These are phyloP conservation scores for Alcedo quadribrachys DNA, from an alignment of 2,797 vertebrate species.

Conservation along the genomic window DNA sequence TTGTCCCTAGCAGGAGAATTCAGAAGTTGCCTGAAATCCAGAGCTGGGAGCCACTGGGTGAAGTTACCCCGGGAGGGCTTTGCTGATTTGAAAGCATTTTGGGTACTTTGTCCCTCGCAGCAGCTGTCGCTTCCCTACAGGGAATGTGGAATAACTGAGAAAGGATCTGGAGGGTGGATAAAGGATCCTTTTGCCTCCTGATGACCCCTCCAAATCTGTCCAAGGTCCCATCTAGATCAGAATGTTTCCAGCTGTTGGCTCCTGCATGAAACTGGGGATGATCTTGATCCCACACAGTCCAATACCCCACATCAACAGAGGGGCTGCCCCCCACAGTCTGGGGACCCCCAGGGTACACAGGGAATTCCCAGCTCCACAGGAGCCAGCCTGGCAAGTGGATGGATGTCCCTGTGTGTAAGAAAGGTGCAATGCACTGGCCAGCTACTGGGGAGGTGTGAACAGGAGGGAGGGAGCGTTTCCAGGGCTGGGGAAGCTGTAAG, in stretches of 20 bases:
- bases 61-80: not conserved
- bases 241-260: not conserved
- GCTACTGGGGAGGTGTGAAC: not conserved
- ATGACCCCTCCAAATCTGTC: not conserved
- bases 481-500: not conserved
- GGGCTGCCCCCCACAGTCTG: not conserved
- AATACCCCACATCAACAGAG: not conserved
- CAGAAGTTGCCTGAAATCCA: not conserved
- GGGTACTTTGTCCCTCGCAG: not conserved
- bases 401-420: not conserved
- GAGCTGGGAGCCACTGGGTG: not conserved
- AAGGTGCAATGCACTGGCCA: not conserved
- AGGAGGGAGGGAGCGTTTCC: not conserved
- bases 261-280: not conserved
- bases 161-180: not conserved
- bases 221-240: not conserved
- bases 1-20: not conserved
- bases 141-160: not conserved
- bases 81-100: not conserved
- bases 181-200: not conserved
- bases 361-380: not conserved
- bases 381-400: not conserved
- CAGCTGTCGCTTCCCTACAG: rapidly evolving
- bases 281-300: not conserved
- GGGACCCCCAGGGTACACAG: not conserved